phyloP scores from a whole-genome alignment of 23 tunicate genomes.

The Diplosoma virens region DNA sequence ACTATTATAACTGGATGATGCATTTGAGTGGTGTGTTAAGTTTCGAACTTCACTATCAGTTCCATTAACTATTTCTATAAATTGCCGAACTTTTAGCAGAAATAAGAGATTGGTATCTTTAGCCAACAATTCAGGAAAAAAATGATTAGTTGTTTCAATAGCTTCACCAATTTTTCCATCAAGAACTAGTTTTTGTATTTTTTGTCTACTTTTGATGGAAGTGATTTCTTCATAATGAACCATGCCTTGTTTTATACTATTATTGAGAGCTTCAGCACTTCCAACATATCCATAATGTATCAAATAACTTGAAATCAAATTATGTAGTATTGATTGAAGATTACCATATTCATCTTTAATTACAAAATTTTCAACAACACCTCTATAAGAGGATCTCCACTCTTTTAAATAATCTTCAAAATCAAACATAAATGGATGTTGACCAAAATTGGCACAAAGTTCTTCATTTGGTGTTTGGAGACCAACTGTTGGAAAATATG shows the following conservation, averaged over 20 bases:
- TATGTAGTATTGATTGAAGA: conserved; percentile 41
- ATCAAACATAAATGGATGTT: conserved; percentile 88
- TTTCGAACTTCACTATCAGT: conserved; percentile 77
- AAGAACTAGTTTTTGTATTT: conserved; percentile 74
- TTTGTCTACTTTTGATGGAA: conserved; percentile 81
- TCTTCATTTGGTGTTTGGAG: conserved; percentile 98
- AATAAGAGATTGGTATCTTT: conserved; percentile 75
- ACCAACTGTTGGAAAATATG: conserved; percentile 94
- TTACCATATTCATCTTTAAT: conserved; percentile 54
- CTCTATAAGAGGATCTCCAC: conserved; percentile 41
- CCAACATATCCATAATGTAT: conserved; percentile 93
- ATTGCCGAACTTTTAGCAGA: conserved; percentile 81
- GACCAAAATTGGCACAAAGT: conserved; percentile 89
- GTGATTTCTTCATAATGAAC: conserved; percentile 62
- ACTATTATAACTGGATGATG: conserved; percentile 46
- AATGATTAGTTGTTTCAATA: conserved; percentile 66
- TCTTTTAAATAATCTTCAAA: conserved; percentile 74
- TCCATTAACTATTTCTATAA: conserved; percentile 87
- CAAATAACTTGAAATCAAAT: conserved; percentile 73
- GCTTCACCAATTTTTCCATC: conserved; percentile 83
- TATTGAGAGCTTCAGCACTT: conserved; percentile 76
- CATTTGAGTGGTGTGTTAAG: conserved; percentile 25
- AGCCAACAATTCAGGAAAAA: conserved; percentile 69
- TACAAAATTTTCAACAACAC: conserved; percentile 20
- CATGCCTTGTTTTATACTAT: conserved; percentile 36